phyloP scores from a whole-genome alignment of 2,888 invertebrate species.

The Pheosia gnoma region DNA sequence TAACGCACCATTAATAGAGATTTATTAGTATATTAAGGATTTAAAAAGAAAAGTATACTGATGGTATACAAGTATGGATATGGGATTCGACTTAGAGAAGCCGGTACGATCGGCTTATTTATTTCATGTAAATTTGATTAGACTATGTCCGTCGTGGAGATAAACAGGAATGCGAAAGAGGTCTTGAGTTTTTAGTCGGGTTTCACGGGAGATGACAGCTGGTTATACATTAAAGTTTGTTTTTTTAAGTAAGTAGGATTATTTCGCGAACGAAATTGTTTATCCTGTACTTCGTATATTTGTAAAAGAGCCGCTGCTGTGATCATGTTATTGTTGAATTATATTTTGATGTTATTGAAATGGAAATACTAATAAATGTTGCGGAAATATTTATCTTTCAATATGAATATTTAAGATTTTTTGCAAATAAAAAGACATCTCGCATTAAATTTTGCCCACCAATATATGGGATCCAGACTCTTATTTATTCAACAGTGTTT shows the following conservation, averaged over 20 bases:
- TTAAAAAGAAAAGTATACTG: not conserved
- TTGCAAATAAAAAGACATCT: no score
- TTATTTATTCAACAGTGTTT: no score
- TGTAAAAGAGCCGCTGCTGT: constrained; percentile 16
- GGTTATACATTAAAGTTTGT: not conserved
- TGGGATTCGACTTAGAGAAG: not conserved
- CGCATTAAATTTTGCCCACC: no score
- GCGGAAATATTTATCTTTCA: constrained; percentile 3
- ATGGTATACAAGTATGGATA: not conserved
- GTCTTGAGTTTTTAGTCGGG: not conserved
- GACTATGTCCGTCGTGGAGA: no score
- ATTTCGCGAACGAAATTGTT: not conserved
- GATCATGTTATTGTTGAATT: constrained; percentile 23
- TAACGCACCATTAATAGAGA: constrained; percentile 42
- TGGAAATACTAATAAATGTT: constrained; percentile 5
- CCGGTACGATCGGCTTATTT: no score
- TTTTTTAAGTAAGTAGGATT: not conserved
- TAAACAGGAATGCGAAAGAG: not conserved
- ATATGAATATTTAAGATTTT: not conserved
- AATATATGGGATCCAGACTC: no score
- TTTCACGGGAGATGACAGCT: not conserved
- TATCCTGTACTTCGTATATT: constrained; percentile 4
- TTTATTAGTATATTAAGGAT: not conserved
- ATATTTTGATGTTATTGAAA: constrained; percentile 20
- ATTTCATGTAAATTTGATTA: no score